Evolutionary conservation across 2,797 vertebrate species (phyloP), one percentile per base, ranked within the genome.

Genomic region (Vespertilio murinus): DNA sequence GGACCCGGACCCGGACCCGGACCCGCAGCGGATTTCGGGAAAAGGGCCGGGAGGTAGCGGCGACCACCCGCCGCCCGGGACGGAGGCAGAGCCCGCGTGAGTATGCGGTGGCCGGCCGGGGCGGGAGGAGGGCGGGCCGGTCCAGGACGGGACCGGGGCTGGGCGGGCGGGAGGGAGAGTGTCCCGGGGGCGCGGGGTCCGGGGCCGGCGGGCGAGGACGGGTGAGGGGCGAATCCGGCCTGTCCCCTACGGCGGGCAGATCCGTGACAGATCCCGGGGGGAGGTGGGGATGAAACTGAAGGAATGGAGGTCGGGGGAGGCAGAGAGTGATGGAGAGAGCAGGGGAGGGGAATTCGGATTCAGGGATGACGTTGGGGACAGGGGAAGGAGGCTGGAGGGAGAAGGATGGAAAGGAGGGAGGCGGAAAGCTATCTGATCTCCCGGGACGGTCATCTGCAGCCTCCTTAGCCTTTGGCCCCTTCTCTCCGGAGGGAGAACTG

Each of bases 1-100:
- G n/a, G n/a, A n/a, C n/a, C n/a, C n/a, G n/a, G n/a, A n/a, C 81
- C 78, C 42, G 10, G 69, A 89, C 83, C 71, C 14, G 56, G 69
- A 89, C 83, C 75, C 14, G 56, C 64, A 20, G 65, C 67, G 6
- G 88, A 71, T 88, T 89, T 89, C 25, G 13, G 47, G 38, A 89
- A 67, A 42, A 67, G 88, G 71, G 45, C 4, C 79, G 35, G 61
- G 64, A 71, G 28, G 61, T 1, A 71, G 71, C 17, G 11, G 70
- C 52, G 56, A 89, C 73, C 93, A 45, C 69, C 49, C 38, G 14
- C 54, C 2, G 45, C 25, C 80, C 8, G 40, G 56, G 28, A 67
- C 10, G 16, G 65, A 88, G 95, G 91, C 93, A 69, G 65, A 96
- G 86, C 79, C 92, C 47, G 59, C 59, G 97, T 97, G 88, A 97